Evolutionary conservation across 2,797 vertebrate genomes (phyloP), one percentile per base, ranked within the genome.

Genomic region (Tenualosa ilisha): DNA sequence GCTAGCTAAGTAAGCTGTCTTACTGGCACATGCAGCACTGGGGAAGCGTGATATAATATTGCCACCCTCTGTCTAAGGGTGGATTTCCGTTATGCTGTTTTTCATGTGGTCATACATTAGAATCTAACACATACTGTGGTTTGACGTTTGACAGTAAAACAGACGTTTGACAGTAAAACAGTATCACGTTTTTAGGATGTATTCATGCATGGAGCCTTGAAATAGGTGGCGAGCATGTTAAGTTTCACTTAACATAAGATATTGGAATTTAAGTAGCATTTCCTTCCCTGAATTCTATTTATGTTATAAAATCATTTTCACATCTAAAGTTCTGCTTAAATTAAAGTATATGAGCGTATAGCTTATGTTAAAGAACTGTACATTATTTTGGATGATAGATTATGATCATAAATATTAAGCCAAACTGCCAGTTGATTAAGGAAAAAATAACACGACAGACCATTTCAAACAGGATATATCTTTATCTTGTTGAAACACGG

Each of bases 1-100:
- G 89, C 90, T 82, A 37, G 61, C 54, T 83, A 85, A 46, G 72
- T 82, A 65, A 68, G 46, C 81, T 9, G 37, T 43, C 79, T 56
- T 53, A 79, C 59, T 84, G 40, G 72, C 40, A 43, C 72, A 79
- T 22, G 72, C 72, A 9, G 40, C 31, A 40, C 31, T 40, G 72
- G 72, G 15, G 37, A 22, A 3, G 68, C 37, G 6, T 75, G 68
- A 17, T 40, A 75, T 75, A 75, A 75, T 17, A 79, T 79, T 43
- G 72, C 37, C 72, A 46, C 5, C 72, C 37, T 43, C 72, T 79
- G 37, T 46, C 40, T 43, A 8, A 22, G 13, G 26, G 37, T 46
- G 68, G 17, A 72, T 40, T 40, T 68, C 63, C 26, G 13, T 43
- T 17, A 75, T 75, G 31, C 68, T 40, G 6, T 24, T 15, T 22